phyloP scores from a whole-genome alignment of 2,888 invertebrate species.

The Drosophila barbarae region DNA sequence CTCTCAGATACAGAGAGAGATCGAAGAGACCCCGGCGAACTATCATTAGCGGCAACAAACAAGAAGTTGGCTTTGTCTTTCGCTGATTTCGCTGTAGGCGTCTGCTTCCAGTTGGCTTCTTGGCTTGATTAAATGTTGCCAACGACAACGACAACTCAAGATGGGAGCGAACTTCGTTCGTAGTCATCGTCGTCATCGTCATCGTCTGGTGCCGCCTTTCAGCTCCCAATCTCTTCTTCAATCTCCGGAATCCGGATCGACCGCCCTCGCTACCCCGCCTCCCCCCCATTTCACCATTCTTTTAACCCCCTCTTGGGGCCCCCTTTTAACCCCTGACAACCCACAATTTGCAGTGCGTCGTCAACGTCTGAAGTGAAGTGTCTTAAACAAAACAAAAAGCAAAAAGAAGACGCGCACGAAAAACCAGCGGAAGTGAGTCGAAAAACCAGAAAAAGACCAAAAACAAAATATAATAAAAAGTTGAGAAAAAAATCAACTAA shows the following conservation, averaged over 20 bases:
- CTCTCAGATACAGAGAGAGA: conserved; percentile 2
- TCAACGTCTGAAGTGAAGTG: conserved; percentile 36
- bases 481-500: conserved; percentile 6
- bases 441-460: conserved; percentile 18
- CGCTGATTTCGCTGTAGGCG: conserved; percentile 39
- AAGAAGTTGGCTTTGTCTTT: conserved; percentile 43
- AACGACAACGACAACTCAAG: conserved; percentile 53
- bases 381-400: conserved; percentile 13
- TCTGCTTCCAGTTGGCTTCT: conserved; percentile 69
- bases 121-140: conserved; percentile 73
- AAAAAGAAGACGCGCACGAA: conserved; percentile 18
- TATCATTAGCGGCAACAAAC: conserved; percentile 38
- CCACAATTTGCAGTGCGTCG: conserved; percentile 35
- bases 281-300: not conserved
- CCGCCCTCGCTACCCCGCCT: not conserved
- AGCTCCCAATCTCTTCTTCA: conserved; percentile 20
- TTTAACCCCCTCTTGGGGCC: conserved; percentile 5
- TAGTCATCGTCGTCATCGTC: conserved; percentile 14
- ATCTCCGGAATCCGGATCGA: conserved; percentile 26
- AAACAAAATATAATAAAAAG: conserved; percentile 1
- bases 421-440: conserved; percentile 21
- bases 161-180: conserved; percentile 3
- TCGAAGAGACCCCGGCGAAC: conserved; percentile 6
- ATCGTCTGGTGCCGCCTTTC: conserved; percentile 33
- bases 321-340: conserved; percentile 26